Base-by-base conservation (phyloP, 1,140 invertebrate genomes). In the Caerostris extrusa region DNA sequence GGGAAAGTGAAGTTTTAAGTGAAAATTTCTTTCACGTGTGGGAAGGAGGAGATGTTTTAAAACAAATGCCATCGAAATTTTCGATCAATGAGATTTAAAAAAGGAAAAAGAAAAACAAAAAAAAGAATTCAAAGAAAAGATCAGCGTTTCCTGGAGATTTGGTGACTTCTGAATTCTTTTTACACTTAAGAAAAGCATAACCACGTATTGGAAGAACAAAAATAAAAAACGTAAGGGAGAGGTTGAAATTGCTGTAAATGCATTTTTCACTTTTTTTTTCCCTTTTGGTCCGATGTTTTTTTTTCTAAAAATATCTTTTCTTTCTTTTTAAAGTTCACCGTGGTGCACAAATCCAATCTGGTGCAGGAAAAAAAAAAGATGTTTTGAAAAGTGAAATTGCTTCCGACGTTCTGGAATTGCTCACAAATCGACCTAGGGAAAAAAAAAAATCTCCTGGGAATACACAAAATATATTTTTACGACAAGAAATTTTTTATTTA, bases 341-440 rank as follows among this genome's bases (percentile, higher is more conserved):
- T 69, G 64, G 50, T 53, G n/a, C 89, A 90, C 67, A 90, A 90
- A 90, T 90, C 89, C 89, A 90, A 90, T 90, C 89, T 69, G 56
- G 55, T 89, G 53, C 19, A 53, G 64, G 53, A 57, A 57, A 83
- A 83, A 56, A n/a, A 89, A 89, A 89, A 53, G n/a, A 81, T 90
- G 89, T 90, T 90, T 90, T 90, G 89, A 90, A 90, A 90, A 90
- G 89, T 90, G 89, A 90, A 90, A 90, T 90, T 90, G 89, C 89
- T 90, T 90, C 69, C 69, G 89, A 90, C 69, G 57, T 89, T 55
- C 5, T 50, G 55, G 87, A 69, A 89, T 89, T 89, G 87, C 61
- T 89, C 87, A 69, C 87, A 89, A 89, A 89, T 64, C 60, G 60
- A 64, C 7, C 61, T 50, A 17, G 55, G 60, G 50, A 55, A 34